A percentile compares a stretch with the other conserved stretches of the same genome.
Evolutionary conservation across 2,113 vertebrate genomes (phyloP).

Genomic region (Ictidomys tridecemlineatus): DNA sequence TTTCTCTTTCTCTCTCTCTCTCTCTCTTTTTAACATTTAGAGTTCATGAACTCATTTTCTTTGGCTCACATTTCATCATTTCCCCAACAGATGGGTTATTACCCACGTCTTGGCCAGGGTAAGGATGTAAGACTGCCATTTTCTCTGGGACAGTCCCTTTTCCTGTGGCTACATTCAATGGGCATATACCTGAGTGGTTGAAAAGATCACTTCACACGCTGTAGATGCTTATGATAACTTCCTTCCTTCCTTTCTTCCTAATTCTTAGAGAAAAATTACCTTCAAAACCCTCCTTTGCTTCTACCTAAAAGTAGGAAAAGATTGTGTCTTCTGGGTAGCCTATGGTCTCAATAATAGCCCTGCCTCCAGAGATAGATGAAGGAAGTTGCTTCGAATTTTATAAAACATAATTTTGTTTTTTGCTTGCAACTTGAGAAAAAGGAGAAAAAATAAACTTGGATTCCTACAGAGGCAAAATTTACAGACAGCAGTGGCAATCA

Average conservation of each 20-base stretch:
- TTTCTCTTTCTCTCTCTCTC: conserved; percentile 54
- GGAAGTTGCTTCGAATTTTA: not conserved
- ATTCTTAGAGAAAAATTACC: conserved; percentile 58
- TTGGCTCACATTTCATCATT: conserved; percentile 71
- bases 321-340: not conserved
- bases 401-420: not conserved
- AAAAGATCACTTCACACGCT: conserved; percentile 7
- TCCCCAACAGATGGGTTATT: conserved; percentile 66
- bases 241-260: not conserved
- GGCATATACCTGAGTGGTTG: not conserved
- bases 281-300: not conserved
- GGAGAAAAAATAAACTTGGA: conserved; percentile 32
- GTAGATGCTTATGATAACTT: not conserved
- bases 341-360: not conserved
- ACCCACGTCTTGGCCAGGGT: conserved; percentile 50
- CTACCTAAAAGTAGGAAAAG: not conserved
- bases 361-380: not conserved
- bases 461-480: conserved; percentile 45
- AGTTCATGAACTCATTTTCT: conserved; percentile 80
- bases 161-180: not conserved
- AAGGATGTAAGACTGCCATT: not conserved
- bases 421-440: conserved; percentile 20
- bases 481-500: not conserved
- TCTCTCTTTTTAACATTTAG: conserved; percentile 60
- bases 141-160: conserved; percentile 44